Evolutionary conservation across 2,888 invertebrate genomes (phyloP).

Genomic region (Acronicta aceris): DNA sequence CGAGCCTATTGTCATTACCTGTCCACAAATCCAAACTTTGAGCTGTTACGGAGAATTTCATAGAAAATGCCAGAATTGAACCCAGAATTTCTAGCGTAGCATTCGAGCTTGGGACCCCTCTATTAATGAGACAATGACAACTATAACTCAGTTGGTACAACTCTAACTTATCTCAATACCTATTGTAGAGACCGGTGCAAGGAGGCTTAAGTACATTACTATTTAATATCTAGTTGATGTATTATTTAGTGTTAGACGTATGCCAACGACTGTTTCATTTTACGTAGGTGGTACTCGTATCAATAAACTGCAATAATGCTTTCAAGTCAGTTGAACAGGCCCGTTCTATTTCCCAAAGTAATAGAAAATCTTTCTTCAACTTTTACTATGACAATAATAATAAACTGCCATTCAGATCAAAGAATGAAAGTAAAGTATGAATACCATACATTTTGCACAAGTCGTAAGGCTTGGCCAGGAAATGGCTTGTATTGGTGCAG

Average conservation of each 20-base stretch:
- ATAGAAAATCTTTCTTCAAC: slow-evolving; percentile 19
- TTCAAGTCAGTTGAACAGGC: slow-evolving; percentile 9
- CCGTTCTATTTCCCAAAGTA: slow-evolving; percentile 5
- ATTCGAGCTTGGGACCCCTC: too few species aligned
- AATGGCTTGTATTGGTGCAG: slow-evolving; percentile 39
- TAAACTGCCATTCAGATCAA: slow-evolving; percentile 43
- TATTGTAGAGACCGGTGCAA: too few species aligned
- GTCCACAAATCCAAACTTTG: too few species aligned
- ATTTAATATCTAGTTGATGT: too few species aligned
- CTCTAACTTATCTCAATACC: too few species aligned
- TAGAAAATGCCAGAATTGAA: too few species aligned
- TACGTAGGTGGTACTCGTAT: slow-evolving; percentile 4
- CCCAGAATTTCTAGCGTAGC: too few species aligned
- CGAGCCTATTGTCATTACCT: too few species aligned
- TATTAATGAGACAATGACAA: too few species aligned
- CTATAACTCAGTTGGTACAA: too few species aligned
- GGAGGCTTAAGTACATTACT: too few species aligned
- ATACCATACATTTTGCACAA: slow-evolving; percentile 36
- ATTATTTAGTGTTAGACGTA: neutral
- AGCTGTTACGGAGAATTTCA: too few species aligned
- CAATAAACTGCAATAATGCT: slow-evolving; percentile 7
- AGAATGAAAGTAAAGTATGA: slow-evolving; percentile 44
- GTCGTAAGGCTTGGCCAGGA: slow-evolving; percentile 45
- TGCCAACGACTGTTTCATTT: neutral
- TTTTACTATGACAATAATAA: slow-evolving; percentile 41